phyloP scores from a whole-genome alignment of 2,888 invertebrate genomes.

The Campaea margaritaria region DNA sequence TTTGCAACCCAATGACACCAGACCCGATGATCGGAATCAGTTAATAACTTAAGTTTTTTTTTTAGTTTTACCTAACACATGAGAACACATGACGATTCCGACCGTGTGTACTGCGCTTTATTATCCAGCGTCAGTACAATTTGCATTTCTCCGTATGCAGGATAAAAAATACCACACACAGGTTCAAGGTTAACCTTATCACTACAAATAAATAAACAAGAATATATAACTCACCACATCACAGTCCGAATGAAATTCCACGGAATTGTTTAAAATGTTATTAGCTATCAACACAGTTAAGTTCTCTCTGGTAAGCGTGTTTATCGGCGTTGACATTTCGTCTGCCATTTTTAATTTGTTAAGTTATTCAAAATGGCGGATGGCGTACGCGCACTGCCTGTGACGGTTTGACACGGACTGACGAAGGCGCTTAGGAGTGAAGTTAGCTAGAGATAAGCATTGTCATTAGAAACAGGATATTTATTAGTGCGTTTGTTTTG shows the following conservation, averaged over 20 bases:
- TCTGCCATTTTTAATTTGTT: slow-evolving; percentile 55
- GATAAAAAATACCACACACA: not conserved
- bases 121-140: too few relatives aligned
- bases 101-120: too few relatives aligned
- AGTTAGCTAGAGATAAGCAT: too few relatives aligned
- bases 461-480: too few relatives aligned
- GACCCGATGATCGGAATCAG: too few relatives aligned
- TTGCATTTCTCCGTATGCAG: too few relatives aligned
- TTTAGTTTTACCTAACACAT: too few relatives aligned
- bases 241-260: slow-evolving; percentile 61
- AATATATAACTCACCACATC: slow-evolving; percentile 49
- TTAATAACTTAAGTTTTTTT: too few relatives aligned
- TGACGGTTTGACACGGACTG: slow-evolving; percentile 19
- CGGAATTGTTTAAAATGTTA: slow-evolving; percentile 65
- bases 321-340: slow-evolving; percentile 64
- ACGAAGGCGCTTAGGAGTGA: slow-evolving; percentile 1
- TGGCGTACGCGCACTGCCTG: slow-evolving; percentile 26
- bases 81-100: too few relatives aligned
- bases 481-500: too few relatives aligned
- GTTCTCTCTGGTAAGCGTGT: slow-evolving; percentile 64
- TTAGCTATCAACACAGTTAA: slow-evolving; percentile 65
- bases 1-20: too few relatives aligned
- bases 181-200: not conserved
- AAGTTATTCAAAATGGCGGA: slow-evolving; percentile 25
- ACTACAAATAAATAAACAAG: too few relatives aligned